phyloP scores from a whole-genome alignment of 2,113 vertebrate genomes.

The Naja naja region DNA sequence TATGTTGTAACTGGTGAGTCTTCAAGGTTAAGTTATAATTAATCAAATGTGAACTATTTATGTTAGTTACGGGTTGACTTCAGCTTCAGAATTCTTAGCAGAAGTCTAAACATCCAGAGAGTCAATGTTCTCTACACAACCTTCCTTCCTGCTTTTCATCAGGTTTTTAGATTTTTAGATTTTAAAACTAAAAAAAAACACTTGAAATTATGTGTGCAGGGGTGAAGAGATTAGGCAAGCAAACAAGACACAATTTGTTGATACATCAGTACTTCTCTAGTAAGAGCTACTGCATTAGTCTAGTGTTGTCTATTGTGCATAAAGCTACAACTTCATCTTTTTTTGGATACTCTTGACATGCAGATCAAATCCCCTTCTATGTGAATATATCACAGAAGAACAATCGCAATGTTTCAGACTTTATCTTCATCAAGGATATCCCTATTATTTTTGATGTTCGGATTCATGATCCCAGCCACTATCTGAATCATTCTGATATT shows the following conservation, averaged over 20 bases:
- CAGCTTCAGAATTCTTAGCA: not conserved
- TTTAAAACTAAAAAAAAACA: not conserved
- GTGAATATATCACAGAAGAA: slow-evolving; percentile 88
- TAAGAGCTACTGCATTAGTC: not conserved
- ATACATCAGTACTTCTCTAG: not conserved
- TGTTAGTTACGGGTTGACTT: not conserved
- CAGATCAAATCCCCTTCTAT: slow-evolving; percentile 86
- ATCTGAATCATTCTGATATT: slow-evolving; percentile 81
- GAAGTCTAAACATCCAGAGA: not conserved
- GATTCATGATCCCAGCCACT: slow-evolving; percentile 88
- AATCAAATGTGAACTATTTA: not conserved
- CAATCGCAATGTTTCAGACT: slow-evolving; percentile 78
- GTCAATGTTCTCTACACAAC: not conserved
- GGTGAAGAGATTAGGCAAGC: not conserved
- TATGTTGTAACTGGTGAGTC: slow-evolving; percentile 84
- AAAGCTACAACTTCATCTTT: not conserved
- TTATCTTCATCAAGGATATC: slow-evolving; percentile 80
- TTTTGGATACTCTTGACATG: slow-evolving; percentile 8
- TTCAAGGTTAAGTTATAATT: not conserved
- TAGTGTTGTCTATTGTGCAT: not conserved
- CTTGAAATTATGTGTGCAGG: not conserved
- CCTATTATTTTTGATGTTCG: slow-evolving; percentile 81
- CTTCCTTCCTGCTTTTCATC: not conserved
- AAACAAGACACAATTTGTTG: not conserved
- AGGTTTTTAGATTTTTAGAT: not conserved